phyloP scores from a whole-genome alignment of 1,140 invertebrate genomes.

The Agrypnia vestita region DNA sequence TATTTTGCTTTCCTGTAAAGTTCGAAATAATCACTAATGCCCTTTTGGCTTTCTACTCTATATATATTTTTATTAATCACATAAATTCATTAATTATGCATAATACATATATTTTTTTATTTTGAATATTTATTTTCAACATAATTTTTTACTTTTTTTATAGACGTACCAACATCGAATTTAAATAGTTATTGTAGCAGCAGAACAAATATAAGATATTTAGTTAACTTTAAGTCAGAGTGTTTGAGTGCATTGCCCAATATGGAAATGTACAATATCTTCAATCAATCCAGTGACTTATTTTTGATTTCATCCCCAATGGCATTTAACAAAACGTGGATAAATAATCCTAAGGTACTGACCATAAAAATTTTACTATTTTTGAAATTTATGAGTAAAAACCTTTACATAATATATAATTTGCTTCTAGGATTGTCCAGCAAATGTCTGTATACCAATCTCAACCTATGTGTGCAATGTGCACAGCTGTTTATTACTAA shows the following conservation, averaged over 20 bases:
- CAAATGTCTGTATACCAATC: slow-evolving; percentile 70
- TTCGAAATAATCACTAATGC: no score
- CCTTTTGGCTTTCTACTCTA: no score
- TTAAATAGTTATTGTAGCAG: slow-evolving; percentile 66
- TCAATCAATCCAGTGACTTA: slow-evolving; percentile 59
- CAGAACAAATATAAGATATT: slow-evolving; percentile 64
- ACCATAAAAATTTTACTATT: slow-evolving; percentile 7
- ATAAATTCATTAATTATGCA: no score
- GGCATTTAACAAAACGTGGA: slow-evolving; percentile 55
- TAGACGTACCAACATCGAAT: slow-evolving; percentile 63
- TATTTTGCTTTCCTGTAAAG: no score
- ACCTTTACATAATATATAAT: not conserved
- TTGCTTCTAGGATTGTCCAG: slow-evolving; percentile 69
- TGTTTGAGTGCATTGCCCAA: slow-evolving; percentile 66
- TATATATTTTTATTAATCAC: no score
- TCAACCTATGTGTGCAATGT: slow-evolving; percentile 67
- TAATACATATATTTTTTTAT: no score
- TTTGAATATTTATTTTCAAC: no score
- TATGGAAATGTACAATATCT: slow-evolving; percentile 65
- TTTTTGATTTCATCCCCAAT: slow-evolving; percentile 53
- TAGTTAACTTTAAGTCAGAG: slow-evolving; percentile 64
- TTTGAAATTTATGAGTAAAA: slow-evolving; percentile 12
- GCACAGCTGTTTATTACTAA: slow-evolving; percentile 62
- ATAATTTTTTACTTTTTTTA: slow-evolving; percentile 2
- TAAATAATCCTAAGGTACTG: slow-evolving; percentile 40